Conservation (phyloP, 2,888 invertebrate species). For the Drosophila seclusa region DNA sequence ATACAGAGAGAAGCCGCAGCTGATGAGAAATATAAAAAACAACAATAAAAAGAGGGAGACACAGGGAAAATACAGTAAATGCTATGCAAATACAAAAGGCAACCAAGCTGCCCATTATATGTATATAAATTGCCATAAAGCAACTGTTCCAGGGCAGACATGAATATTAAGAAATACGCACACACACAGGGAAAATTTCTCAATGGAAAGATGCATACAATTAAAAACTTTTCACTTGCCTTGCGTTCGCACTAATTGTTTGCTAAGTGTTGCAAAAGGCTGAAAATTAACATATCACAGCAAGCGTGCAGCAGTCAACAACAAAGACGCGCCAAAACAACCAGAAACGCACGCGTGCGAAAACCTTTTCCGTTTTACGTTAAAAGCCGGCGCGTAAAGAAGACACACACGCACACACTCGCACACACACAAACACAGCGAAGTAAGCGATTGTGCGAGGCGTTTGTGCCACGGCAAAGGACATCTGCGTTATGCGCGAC, state of each 20-base stretch:
- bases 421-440: slow-evolving; percentile 9
- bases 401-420: background rate
- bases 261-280: slow-evolving; percentile 67
- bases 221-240: slow-evolving; percentile 78
- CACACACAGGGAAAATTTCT: slow-evolving; percentile 51
- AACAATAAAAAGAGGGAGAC: slow-evolving; percentile 9
- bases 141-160: slow-evolving; percentile 46
- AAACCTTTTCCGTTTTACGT: slow-evolving; percentile 21
- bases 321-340: slow-evolving; percentile 8
- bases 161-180: slow-evolving; percentile 62
- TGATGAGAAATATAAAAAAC: slow-evolving; percentile 22
- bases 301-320: slow-evolving; percentile 44
- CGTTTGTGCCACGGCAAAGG: slow-evolving; percentile 72
- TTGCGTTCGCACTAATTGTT: slow-evolving; percentile 66
- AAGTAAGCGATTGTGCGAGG: slow-evolving; percentile 49
- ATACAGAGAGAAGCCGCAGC: slow-evolving; percentile 25
- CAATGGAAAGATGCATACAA: slow-evolving; percentile 75
- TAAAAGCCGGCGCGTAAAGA: slow-evolving; percentile 58
- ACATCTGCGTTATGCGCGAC: slow-evolving; percentile 78
- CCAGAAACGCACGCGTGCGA: background rate
- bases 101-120: slow-evolving; percentile 52
- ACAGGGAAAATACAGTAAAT: slow-evolving; percentile 25
- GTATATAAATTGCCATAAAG: slow-evolving; percentile 57
- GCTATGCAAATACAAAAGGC: slow-evolving; percentile 61
- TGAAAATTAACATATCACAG: slow-evolving; percentile 74